Conservation (phyloP, 2,113 vertebrate genomes). For the Coptodon bakossiorum region DNA sequence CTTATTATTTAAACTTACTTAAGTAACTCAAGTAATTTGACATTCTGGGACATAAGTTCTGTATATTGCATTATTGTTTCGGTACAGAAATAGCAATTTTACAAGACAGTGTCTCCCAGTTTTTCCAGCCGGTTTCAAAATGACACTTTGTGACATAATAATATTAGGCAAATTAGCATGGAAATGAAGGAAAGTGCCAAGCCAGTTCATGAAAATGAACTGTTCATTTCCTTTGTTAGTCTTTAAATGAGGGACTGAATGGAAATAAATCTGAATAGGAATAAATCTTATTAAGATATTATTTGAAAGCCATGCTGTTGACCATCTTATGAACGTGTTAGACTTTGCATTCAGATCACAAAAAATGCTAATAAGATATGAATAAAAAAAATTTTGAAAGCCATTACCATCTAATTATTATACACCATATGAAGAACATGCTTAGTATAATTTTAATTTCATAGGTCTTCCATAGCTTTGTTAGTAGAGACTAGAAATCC, state of each 20-base stretch:
- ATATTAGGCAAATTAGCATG: conserved; percentile 64
- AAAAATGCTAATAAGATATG: background rate
- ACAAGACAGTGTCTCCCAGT: conserved; percentile 6
- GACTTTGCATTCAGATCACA: conserved; percentile 18
- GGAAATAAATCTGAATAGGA: conserved; percentile 54
- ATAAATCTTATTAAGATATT: conserved; percentile 66
- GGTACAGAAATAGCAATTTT: background rate
- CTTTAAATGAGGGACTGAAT: conserved; percentile 52
- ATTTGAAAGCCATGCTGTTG: conserved; percentile 15
- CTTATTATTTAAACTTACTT: background rate
- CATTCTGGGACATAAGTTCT: background rate
- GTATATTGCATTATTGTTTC: background rate
- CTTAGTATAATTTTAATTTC: background rate
- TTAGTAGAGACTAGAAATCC: background rate
- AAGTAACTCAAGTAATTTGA: background rate
- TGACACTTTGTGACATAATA: conserved; percentile 49
- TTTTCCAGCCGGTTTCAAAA: background rate
- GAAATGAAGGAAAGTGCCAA: conserved; percentile 50
- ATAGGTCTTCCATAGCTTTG: background rate
- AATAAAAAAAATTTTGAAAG: background rate
- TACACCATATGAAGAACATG: background rate
- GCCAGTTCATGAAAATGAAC: conserved; percentile 48
- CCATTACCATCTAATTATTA: background rate
- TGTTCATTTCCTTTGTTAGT: conserved; percentile 61
- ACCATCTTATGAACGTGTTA: background rate